Evolutionary conservation across 2,888 invertebrate species (phyloP), one percentile per base, ranked within the genome.

Genomic region (Apantesis nais): DNA sequence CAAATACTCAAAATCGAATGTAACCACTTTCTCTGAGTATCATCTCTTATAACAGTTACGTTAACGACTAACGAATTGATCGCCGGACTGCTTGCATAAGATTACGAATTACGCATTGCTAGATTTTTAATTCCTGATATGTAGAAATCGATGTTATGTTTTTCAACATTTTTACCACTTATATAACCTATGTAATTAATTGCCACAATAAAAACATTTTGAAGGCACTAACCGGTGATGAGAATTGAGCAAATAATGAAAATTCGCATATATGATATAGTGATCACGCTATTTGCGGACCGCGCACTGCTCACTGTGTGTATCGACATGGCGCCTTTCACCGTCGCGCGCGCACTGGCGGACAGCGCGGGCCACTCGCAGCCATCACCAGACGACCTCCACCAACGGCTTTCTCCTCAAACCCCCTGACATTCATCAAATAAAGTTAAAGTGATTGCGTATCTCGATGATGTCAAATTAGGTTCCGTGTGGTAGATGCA

Each of bases 291-390:
- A 80, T 72, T 77, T 72, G 87, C 80, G 79, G 78, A 84, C 81
- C 88, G 88, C 80, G 81, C 85, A 83, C 86, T 77, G 86, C 85
- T 88, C 83, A 86, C 87, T 82, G 75, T 76, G 80, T 82, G 75
- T 82, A 87, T 87, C 89, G 91, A 90, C 93, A 93, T 93, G 87
- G 83, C 85, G 82, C 95, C 94, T 93, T 94, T 95, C 94, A 94
- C 94, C 89, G 91, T 77, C 93, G 92, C 91, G 87, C 84, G 90
- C 92, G 89, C 89, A 95, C 94, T 95, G 93, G 91, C 81, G 84
- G 80, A 71, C 77, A 66, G 68, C 73, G 67, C 78, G 78, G 72
- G 77, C 72, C 72, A 76, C 74, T 81, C 84, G 79, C 79, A 80
- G 80, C 85, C 81, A 82, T 83, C 85, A 84, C 90, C 89, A 81